phyloP scores from a whole-genome alignment of 2,797 vertebrate species.

The Dendrocincla fuliginosa region DNA sequence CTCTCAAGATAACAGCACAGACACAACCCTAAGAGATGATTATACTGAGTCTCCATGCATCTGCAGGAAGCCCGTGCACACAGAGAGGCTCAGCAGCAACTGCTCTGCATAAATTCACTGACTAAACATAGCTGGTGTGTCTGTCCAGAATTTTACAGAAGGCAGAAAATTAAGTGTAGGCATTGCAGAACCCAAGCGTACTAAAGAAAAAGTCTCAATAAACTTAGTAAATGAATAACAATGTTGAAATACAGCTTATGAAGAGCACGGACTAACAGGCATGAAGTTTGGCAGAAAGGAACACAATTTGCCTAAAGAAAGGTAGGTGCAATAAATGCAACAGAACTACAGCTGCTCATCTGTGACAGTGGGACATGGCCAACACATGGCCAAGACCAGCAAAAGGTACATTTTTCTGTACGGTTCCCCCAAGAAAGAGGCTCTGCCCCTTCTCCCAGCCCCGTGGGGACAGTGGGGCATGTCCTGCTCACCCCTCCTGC shows the following conservation, averaged over 20 bases:
- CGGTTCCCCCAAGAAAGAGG: background rate
- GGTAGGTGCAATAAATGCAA: background rate
- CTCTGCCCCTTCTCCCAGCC: background rate
- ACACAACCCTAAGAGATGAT: background rate
- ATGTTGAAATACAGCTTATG: background rate
- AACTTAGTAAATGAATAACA: background rate
- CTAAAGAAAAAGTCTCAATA: background rate
- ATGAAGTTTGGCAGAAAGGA: background rate
- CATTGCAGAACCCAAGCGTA: background rate
- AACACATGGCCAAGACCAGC: background rate
- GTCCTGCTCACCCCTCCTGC: conserved; percentile 87
- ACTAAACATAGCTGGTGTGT: background rate
- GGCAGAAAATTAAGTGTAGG: background rate
- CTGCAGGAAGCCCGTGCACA: background rate
- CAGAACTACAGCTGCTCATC: background rate
- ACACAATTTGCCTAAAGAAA: background rate
- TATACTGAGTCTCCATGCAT: background rate
- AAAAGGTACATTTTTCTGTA: background rate
- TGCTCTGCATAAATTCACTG: background rate
- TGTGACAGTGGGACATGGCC: background rate
- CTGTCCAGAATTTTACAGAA: background rate
- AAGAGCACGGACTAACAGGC: background rate
- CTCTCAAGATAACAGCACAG: background rate
- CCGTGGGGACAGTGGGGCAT: background rate
- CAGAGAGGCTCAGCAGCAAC: background rate